Evolutionary conservation across 2,113 vertebrate species (phyloP).

Genomic region (Synchiropus splendidus): DNA sequence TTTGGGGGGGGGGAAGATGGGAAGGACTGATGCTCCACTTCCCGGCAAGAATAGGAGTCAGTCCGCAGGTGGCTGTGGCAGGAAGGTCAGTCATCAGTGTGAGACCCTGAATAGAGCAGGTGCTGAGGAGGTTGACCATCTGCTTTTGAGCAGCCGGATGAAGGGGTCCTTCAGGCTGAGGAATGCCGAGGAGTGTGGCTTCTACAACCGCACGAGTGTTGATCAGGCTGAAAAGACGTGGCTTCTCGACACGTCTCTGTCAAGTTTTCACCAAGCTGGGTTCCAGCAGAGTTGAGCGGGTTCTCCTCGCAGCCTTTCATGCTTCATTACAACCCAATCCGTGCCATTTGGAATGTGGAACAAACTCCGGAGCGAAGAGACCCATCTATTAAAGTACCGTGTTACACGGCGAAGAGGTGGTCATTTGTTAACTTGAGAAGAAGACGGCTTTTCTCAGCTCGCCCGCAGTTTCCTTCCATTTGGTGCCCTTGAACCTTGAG

Average conservation of each 20-base stretch:
- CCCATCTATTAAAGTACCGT: slow-evolving; percentile 23
- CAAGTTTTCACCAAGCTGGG: no score
- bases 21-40: slow-evolving; percentile 34
- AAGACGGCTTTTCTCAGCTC: slow-evolving; percentile 37
- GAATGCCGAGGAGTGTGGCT: no score
- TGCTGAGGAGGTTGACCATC: no score
- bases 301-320: background rate
- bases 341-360: slow-evolving; percentile 23
- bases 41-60: no score
- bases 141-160: no score
- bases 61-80: no score
- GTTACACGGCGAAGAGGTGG: slow-evolving; percentile 14
- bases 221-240: no score
- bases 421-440: slow-evolving; percentile 30
- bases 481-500: slow-evolving; percentile 20
- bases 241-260: no score
- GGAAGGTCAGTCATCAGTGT: slow-evolving; percentile 33
- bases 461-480: slow-evolving; percentile 26
- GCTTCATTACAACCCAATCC: slow-evolving; percentile 20
- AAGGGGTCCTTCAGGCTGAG: no score
- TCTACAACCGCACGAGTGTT: no score
- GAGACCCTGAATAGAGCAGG: slow-evolving; percentile 14
- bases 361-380: slow-evolving; percentile 19
- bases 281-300: no score
- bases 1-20: no score